Base-by-base conservation (phyloP, 2,888 invertebrate genomes). In the Agonopterix alstromeriana region DNA sequence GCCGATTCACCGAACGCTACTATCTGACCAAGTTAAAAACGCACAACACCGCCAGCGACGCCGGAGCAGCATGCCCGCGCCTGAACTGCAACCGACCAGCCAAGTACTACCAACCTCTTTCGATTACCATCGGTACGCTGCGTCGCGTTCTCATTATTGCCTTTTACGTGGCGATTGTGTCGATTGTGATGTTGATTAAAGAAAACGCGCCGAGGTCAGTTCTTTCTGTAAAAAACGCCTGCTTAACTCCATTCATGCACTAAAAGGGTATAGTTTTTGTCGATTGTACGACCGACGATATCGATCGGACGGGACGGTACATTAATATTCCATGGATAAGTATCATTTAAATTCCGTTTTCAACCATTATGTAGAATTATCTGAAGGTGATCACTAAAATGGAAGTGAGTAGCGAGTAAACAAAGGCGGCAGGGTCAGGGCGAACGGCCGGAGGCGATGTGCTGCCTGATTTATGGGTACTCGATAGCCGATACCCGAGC, bases 401-500 rank as follows among this genome's bases (percentile, higher is more conserved):
- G 63, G 66, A 61, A 47, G 51, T 45, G 51, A 52, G 60, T 61
- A 63, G 70, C 70, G 65, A 67, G 73, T 72, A 78, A 78, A 81
- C 75, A 80, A 73, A 76, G 70, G 74, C 68, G 64, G 71, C 67
- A 70, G 77, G 77, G 81, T 79, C 80, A 76, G 73, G 75, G 64
- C 71, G 67, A 68, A 62, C 57, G 58, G 73, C 76, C 69, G 69
- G 67, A 73, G 79, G 82, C 78, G 75, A 74, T 76, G 72, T 66
- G 73, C 75, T 70, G 72, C 68, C 75, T 84, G 83, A 85, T 85
- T 85, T 86, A 85, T 82, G 75, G 68, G 64, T 63, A 62, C 71
- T 73, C 72, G 82, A 82, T 77, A 78, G 38, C 10, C 71, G 82
- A 82, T 80, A 82, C 70, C 70, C 70, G 71, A 82, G 81, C 78